Conservation (phyloP, 2,113 vertebrate species). For the Tursiops truncatus region DNA sequence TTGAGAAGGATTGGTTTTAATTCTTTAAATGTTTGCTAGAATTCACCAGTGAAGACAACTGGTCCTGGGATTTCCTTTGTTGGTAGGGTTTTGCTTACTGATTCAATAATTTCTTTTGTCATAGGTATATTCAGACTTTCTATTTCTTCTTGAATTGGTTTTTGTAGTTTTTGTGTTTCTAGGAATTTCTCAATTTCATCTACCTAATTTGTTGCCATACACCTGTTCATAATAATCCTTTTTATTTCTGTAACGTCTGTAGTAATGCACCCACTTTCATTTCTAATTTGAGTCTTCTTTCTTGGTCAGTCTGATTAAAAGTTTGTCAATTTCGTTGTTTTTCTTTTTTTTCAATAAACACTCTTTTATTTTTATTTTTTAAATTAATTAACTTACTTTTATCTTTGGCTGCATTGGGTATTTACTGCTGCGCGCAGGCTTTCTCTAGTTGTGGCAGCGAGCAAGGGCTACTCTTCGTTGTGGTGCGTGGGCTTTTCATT, state of each 20-base stretch:
- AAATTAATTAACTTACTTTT: no score
- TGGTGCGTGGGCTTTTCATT: no score
- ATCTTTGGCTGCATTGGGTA: no score
- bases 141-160: not conserved
- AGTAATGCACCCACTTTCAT: no score
- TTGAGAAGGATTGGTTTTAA: not conserved
- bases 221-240: not conserved
- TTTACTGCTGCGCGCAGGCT: accelerated
- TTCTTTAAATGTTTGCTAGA: not conserved
- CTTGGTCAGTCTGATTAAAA: no score
- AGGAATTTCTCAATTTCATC: not conserved
- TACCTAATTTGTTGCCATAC: not conserved
- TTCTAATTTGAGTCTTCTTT: no score
- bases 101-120: not conserved
- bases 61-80: not conserved
- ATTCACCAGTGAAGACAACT: not conserved
- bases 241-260: no score
- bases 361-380: no score
- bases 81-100: not conserved
- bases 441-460: no score
- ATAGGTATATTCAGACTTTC: not conserved
- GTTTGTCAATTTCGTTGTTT: no score
- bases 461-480: no score
- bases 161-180: not conserved
- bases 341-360: no score